Percentiles rank a stretch among this genome's conserved stretches.
Evolutionary conservation across 2,113 vertebrate genomes (phyloP).

Genomic region (Menidia beryllina): DNA sequence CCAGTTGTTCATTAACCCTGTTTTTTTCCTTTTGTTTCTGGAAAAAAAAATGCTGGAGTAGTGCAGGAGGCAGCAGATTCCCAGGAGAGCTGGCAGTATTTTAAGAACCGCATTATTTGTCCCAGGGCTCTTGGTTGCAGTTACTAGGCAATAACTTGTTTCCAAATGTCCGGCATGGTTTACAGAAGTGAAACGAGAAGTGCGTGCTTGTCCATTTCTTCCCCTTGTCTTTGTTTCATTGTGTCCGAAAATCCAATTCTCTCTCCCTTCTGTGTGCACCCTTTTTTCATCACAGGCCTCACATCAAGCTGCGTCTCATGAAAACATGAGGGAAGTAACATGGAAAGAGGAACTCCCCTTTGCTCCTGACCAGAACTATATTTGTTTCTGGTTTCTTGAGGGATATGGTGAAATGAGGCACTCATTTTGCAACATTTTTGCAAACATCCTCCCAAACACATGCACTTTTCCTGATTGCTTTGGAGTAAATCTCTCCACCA

Average conservation of each 20-base stretch:
- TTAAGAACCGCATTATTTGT: slow-evolving; percentile 56
- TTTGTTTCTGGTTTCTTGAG: slow-evolving; percentile 37
- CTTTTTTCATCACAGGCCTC: slow-evolving; percentile 2
- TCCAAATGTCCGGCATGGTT: slow-evolving; percentile 49
- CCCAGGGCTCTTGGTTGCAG: slow-evolving; percentile 47
- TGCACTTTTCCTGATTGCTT: slow-evolving; percentile 20
- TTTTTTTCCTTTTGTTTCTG: slow-evolving; percentile 18
- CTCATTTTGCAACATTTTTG: slow-evolving; percentile 36
- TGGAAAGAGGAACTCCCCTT: slow-evolving; percentile 54
- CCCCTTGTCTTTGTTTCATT: slow-evolving; percentile 30
- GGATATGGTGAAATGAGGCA: slow-evolving; percentile 41
- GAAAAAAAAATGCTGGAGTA: not conserved
- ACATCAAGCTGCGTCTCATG: slow-evolving; percentile 34
- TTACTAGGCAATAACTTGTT: slow-evolving; percentile 55
- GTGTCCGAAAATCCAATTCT: slow-evolving; percentile 25
- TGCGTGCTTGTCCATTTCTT: slow-evolving; percentile 29
- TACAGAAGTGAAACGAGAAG: slow-evolving; percentile 75
- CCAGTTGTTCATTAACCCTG: slow-evolving; percentile 62
- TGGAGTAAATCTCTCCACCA: slow-evolving; percentile 23
- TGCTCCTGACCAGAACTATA: slow-evolving; percentile 45
- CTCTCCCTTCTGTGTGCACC: slow-evolving; percentile 11
- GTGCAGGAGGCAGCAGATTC: slow-evolving; percentile 7
- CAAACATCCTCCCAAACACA: slow-evolving; percentile 63
- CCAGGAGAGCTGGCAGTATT: slow-evolving; percentile 25
- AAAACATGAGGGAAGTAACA: slow-evolving; percentile 31